Percentiles rank a stretch among this genome's conserved stretches.
phyloP scores from a whole-genome alignment of 2,888 invertebrate genomes.

The Chymomyza fuscimana region DNA sequence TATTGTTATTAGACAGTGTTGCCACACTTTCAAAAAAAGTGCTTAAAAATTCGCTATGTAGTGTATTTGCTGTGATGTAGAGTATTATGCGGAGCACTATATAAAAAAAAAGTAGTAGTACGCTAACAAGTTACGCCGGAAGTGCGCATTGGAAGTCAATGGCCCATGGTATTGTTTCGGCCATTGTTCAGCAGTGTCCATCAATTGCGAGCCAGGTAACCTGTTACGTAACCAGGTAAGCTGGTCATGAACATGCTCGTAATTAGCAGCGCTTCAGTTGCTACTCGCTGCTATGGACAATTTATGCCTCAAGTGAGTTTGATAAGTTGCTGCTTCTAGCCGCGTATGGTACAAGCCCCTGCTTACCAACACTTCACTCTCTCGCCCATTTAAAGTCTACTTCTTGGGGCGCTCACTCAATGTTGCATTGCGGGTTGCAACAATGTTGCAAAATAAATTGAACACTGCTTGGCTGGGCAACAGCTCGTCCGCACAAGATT shows the following conservation, averaged over 20 bases:
- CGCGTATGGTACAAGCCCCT: background rate
- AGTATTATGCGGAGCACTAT: background rate
- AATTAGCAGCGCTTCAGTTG: conserved; percentile 55
- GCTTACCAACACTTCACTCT: background rate
- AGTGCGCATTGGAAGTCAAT: background rate
- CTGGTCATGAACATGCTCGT: conserved; percentile 14
- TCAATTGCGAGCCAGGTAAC: background rate
- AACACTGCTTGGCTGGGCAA: conserved; percentile 37
- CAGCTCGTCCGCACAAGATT: conserved; percentile 62
- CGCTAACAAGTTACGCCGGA: background rate
- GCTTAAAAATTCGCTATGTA: background rate
- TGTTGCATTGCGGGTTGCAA: conserved; percentile 30
- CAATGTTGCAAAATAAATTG: conserved; percentile 65
- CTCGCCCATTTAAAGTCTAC: background rate
- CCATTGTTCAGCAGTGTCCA: conserved; percentile 6
- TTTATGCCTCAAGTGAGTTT: background rate
- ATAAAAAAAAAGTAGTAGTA: background rate
- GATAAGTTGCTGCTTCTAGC: background rate
- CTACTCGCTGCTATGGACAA: conserved; percentile 8
- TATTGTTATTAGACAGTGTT: too few species aligned
- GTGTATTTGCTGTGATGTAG: background rate
- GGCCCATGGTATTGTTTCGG: conserved; percentile 1
- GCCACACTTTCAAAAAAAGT: too few species aligned
- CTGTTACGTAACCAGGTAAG: background rate
- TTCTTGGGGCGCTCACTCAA: background rate